These are phyloP conservation scores for Hormaphis cornu DNA, from an alignment of 1,140 invertebrate genomes.

Conservation along the genomic window DNA sequence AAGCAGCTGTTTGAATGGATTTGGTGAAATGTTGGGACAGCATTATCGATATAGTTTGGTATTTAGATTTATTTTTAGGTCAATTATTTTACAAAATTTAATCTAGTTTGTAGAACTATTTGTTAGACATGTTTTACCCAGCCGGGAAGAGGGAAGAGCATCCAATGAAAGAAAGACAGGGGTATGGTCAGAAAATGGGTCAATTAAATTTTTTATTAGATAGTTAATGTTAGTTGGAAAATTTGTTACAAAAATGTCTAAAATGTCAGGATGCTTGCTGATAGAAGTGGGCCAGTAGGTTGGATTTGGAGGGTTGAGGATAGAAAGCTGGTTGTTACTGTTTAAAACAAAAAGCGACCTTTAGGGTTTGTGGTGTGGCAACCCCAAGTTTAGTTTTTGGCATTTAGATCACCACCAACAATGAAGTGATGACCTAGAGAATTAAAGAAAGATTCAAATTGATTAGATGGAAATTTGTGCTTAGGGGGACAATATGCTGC, in stretches of 20 bases:
- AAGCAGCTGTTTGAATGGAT: not conserved
- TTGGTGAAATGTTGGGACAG: not conserved
- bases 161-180: not conserved
- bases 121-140: not conserved
- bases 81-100: not conserved
- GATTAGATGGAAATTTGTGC: slow-evolving; percentile 36
- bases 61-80: not conserved
- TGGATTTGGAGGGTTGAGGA: slow-evolving; percentile 28
- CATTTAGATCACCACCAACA: too few species aligned
- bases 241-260: not conserved
- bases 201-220: not conserved
- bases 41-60: not conserved
- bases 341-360: slow-evolving; percentile 37
- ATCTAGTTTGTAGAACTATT: not conserved
- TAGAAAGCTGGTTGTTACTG: not conserved
- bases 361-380: slow-evolving; percentile 40
- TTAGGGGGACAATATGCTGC: slow-evolving; percentile 34
- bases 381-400: slow-evolving; percentile 38
- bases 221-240: not conserved
- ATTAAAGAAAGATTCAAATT: slow-evolving; percentile 39
- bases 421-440: slow-evolving; percentile 39
- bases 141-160: not conserved
- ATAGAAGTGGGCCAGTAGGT: not conserved
- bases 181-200: not conserved
- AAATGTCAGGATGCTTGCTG: not conserved